phyloP scores from a whole-genome alignment of 2,797 vertebrate species.

The Cirrhinus mrigala region DNA sequence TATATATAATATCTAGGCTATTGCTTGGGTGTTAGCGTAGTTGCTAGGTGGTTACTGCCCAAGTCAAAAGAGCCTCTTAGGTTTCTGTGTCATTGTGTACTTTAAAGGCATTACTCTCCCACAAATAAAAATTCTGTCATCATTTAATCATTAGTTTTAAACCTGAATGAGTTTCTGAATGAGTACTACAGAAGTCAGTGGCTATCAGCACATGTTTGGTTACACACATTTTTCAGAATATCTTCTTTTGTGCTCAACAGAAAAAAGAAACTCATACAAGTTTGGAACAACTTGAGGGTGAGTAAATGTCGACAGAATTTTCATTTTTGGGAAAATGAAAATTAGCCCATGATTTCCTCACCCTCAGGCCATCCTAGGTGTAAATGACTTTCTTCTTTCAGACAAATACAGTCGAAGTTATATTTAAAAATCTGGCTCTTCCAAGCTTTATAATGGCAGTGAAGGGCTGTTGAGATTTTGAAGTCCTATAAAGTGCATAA shows the following conservation, averaged over 20 bases:
- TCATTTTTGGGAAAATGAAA: neutral
- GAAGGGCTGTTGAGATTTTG: too few relatives aligned
- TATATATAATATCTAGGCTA: neutral
- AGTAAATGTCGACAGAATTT: neutral
- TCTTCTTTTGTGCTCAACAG: neutral
- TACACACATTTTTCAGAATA: neutral
- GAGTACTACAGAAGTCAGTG: neutral
- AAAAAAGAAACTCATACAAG: neutral
- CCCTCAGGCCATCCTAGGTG: too few relatives aligned
- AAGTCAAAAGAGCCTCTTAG: neutral
- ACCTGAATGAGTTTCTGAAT: neutral
- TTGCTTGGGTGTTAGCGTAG: neutral
- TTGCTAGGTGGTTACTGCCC: neutral
- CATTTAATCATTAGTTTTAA: neutral
- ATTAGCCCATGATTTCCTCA: too few relatives aligned
- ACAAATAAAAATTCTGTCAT: neutral
- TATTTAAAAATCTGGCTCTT: too few relatives aligned
- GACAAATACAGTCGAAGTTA: too few relatives aligned
- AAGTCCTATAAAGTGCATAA: too few relatives aligned
- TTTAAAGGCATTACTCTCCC: neutral
- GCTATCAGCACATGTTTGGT: neutral
- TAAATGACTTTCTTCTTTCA: too few relatives aligned
- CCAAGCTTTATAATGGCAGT: too few relatives aligned
- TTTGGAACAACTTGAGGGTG: neutral
- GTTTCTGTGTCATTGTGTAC: neutral